Base-by-base conservation (phyloP, 92 coral and sea anemone genomes). In the Actinostola sp. region DNA sequence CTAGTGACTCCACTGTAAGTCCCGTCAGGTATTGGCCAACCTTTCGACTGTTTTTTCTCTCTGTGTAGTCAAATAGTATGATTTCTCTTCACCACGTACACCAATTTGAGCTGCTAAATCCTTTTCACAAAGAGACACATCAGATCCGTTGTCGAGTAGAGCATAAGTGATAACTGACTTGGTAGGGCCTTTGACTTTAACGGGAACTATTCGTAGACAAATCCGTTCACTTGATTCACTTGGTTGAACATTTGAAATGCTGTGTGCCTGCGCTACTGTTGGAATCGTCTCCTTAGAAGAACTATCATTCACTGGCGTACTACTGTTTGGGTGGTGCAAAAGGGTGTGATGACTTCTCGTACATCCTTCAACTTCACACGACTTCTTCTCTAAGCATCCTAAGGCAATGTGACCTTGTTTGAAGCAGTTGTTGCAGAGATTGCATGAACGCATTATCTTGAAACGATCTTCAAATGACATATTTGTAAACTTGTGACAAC, bases 131-230 rank as follows among this genome's bases (percentile, higher is more conserved):
- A 80, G 48, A 2, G 90, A 70, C 0, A 78, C 80, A 66, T 63
- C 81, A 3, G 85, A 78, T 16, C 89, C 77, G 29, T 23, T 71
- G 34, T 84, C 89, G 17, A 84, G 67, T 23, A 84, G 68, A 14
- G 85, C 89, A 41, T 84, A 71, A 0, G 82, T 80, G 30, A 30
- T 48, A 54, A 79, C 66, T 13, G 38, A 38, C 53, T 58, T 61
- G 64, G 28, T 54, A 2, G 23, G 42, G 23, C 57, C 78, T 32
- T 42, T 73, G 14, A 73, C 82, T 61, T 39, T 79, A 20, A 85
- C 89, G 16, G 82, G 82, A 35, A 73, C 82, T 12, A 79, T 28
- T 17, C 72, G 26, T 23, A 72, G 67, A 48, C 77, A 43, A 9
- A 74, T 80, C 1, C 21, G 62, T 31, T 57, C 48, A 8, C 61